phyloP scores from a whole-genome alignment of 2,797 vertebrate genomes.

The Myotis pilosus region DNA sequence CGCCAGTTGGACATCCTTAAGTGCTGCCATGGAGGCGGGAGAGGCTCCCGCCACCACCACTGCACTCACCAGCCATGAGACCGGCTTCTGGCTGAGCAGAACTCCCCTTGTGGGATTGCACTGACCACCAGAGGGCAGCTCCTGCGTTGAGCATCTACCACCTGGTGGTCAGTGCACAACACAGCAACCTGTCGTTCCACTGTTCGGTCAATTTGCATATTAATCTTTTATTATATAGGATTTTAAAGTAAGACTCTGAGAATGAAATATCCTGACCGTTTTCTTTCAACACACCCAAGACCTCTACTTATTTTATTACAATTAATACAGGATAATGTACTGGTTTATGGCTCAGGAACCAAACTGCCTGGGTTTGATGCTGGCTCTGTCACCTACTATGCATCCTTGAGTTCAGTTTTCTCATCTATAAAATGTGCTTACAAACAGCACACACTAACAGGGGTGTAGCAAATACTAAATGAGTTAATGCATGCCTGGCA shows the following conservation, averaged over 20 bases:
- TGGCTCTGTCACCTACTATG: not conserved
- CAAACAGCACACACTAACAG: slow-evolving; percentile 9
- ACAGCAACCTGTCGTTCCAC: no score
- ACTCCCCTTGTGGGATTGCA: no score
- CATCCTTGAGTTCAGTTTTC: not conserved
- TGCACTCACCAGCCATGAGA: no score
- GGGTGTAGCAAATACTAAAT: not conserved
- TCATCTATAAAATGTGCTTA: slow-evolving; percentile 33
- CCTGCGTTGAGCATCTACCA: no score
- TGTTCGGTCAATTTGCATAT: no score
- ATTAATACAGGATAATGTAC: not conserved
- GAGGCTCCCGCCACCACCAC: no score
- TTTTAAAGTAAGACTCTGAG: not conserved
- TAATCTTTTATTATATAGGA: no score
- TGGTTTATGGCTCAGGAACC: not conserved
- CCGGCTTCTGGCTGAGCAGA: no score
- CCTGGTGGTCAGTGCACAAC: no score
- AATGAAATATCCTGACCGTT: slow-evolving; percentile 16
- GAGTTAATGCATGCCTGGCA: not conserved
- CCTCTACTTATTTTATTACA: not conserved
- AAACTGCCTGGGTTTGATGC: not conserved
- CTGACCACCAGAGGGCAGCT: no score
- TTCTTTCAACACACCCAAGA: slow-evolving; percentile 17
- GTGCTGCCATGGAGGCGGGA: no score
- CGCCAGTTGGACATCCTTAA: no score